Conservation (phyloP, 2,113 vertebrate species). For the Pogona vitticeps region DNA sequence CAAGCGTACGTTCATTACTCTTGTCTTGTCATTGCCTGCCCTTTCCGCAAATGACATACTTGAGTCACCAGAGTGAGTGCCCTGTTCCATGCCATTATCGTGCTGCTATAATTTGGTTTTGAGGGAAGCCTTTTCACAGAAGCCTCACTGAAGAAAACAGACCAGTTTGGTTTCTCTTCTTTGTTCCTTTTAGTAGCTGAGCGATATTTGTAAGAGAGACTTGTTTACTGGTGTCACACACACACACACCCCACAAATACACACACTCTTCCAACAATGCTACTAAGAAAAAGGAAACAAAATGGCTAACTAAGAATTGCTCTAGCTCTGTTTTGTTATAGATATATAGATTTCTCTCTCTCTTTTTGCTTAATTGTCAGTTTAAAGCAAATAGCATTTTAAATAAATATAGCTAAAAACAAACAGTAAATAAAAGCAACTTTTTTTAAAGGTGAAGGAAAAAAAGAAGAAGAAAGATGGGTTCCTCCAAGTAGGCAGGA, state of each 20-base stretch:
- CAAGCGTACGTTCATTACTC: not conserved
- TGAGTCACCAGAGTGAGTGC: conserved; percentile 8
- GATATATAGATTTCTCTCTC: no score
- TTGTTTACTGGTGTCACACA: not conserved
- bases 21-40: not conserved
- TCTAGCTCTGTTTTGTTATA: no score
- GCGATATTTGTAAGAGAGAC: not conserved
- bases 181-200: not conserved
- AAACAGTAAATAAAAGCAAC: not conserved
- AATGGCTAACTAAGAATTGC: not conserved
- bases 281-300: not conserved
- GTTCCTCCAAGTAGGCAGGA: no score
- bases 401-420: not conserved
- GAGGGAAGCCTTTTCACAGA: conserved; percentile 5
- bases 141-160: not conserved
- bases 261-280: no score
- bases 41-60: conserved; percentile 32
- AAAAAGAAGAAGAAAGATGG: not conserved
- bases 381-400: not conserved
- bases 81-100: conserved; percentile 9
- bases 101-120: conserved; percentile 6
- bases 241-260: not conserved
- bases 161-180: not conserved
- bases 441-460: not conserved
- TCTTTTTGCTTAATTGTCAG: not conserved